These are phyloP conservation scores for Nomada lathburiana DNA, from an alignment of 2,888 invertebrate species.

Conservation along the genomic window DNA sequence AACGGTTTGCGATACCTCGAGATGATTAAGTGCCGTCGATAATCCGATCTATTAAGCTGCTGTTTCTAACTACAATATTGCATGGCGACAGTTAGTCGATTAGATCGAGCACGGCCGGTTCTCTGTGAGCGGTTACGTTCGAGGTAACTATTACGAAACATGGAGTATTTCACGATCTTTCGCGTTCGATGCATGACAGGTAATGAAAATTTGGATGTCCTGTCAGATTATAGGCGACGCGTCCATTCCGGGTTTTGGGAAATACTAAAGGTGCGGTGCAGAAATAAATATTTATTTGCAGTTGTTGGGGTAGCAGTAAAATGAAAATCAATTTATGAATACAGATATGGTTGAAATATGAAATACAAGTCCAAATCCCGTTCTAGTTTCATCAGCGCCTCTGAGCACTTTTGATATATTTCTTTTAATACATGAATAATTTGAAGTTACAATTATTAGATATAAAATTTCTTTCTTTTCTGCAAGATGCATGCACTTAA, in stretches of 20 bases:
- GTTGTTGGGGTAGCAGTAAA: too few relatives aligned
- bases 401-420: too few relatives aligned
- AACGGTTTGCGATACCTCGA: conserved; percentile 38
- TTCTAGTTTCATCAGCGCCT: too few relatives aligned
- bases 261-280: background rate
- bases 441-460: too few relatives aligned
- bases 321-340: background rate
- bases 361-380: too few relatives aligned
- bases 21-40: conserved; percentile 65
- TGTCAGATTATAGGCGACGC: background rate
- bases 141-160: background rate
- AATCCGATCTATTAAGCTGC: conserved; percentile 68
- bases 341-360: too few relatives aligned
- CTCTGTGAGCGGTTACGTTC: background rate
- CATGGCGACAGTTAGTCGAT: conserved; percentile 21
- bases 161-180: background rate
- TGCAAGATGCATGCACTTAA: too few relatives aligned
- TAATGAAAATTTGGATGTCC: background rate
- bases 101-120: conserved; percentile 26
- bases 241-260: background rate
- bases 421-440: too few relatives aligned
- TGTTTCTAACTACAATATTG: conserved; percentile 60
- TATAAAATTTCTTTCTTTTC: too few relatives aligned
- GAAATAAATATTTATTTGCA: too few relatives aligned
- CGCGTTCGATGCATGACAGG: background rate